Evolutionary conservation across 2,888 invertebrate genomes (phyloP).

Genomic region (Lumbricus terrestris): DNA sequence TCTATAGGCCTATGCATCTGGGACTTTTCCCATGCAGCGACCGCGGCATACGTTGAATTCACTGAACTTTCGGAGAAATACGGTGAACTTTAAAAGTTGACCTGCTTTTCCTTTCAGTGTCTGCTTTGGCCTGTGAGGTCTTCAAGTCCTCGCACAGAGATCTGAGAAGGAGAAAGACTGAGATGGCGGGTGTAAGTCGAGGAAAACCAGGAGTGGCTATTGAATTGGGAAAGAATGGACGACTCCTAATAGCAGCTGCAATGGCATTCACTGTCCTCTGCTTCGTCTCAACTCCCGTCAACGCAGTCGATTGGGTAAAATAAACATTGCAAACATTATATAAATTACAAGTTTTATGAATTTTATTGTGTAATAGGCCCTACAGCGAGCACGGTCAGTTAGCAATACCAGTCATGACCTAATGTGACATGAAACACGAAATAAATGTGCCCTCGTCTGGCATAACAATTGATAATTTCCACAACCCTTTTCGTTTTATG

Average conservation of each 20-base stretch:
- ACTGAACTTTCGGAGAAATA: background rate
- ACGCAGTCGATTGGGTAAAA: background rate
- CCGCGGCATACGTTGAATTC: too few relatives aligned
- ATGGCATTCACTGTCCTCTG: background rate
- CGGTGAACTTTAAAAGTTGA: background rate
- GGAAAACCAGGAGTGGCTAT: background rate
- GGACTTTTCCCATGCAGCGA: too few relatives aligned
- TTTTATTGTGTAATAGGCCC: too few relatives aligned
- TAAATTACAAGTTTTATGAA: too few relatives aligned
- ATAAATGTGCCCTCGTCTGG: too few relatives aligned
- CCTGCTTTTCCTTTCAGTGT: background rate
- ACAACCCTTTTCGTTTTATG: too few relatives aligned
- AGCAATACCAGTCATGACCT: too few relatives aligned
- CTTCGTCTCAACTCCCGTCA: background rate
- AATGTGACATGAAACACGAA: too few relatives aligned
- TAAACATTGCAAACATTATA: background rate
- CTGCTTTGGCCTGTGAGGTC: background rate
- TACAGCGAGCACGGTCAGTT: too few relatives aligned
- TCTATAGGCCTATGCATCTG: too few relatives aligned
- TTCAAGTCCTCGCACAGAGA: background rate
- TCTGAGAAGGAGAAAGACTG: background rate
- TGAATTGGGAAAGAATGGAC: background rate
- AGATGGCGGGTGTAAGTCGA: background rate
- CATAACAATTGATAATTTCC: too few relatives aligned
- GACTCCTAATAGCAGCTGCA: background rate